Conservation (phyloP, 2,888 invertebrate species). For the Noctuana brunneofusca region DNA sequence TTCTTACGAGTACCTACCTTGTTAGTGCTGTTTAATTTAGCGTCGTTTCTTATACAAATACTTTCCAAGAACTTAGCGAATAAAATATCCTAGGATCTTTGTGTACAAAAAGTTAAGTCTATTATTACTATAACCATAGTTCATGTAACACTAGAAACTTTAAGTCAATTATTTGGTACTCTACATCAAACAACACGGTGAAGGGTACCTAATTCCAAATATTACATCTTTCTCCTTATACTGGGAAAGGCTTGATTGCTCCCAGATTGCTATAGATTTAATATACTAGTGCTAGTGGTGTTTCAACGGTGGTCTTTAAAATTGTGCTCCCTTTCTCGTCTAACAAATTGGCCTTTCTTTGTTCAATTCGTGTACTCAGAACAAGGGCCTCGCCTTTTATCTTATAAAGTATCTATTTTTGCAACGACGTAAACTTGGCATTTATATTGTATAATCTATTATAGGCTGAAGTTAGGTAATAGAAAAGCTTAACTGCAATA, state of each 20-base stretch:
- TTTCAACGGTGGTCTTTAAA: conserved; percentile 74
- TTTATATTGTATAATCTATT: conserved; percentile 15
- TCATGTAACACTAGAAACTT: conserved; percentile 30
- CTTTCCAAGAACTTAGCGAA: not conserved
- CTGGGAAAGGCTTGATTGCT: conserved; percentile 74
- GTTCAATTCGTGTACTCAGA: conserved; percentile 57
- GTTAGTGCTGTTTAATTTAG: conserved; percentile 20
- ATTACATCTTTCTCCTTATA: conserved; percentile 72
- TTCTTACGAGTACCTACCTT: conserved; percentile 26
- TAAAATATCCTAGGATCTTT: conserved; percentile 15
- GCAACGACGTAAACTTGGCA: conserved; percentile 32
- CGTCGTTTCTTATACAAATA: not conserved
- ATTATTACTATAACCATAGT: conserved; percentile 20
- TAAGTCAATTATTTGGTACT: conserved; percentile 29
- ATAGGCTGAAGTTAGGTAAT: not conserved
- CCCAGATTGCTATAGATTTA: conserved; percentile 79
- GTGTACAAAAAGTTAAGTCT: conserved; percentile 24
- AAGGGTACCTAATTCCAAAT: conserved; percentile 70
- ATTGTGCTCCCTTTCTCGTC: conserved; percentile 79
- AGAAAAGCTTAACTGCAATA: not conserved
- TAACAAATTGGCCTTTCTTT: conserved; percentile 78
- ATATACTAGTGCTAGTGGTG: conserved; percentile 73
- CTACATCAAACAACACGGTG: conserved; percentile 44
- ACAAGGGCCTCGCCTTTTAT: conserved; percentile 50
- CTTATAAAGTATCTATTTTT: conserved; percentile 41